Base-by-base conservation (phyloP, 2,113 vertebrate genomes). In the Pardalotus punctatus region DNA sequence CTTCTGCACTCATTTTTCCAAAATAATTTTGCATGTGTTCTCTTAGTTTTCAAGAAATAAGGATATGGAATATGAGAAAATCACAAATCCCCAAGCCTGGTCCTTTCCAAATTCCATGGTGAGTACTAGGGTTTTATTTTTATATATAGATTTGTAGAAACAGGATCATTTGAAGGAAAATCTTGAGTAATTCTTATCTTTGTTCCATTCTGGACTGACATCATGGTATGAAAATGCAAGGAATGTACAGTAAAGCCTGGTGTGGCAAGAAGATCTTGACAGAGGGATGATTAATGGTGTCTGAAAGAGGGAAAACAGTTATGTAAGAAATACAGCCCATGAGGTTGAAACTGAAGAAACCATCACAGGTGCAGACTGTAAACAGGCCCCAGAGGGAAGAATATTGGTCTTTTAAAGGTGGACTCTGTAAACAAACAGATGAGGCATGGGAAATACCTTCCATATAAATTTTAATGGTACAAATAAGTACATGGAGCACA, bases 201-300 rank as follows among this genome's bases (percentile, higher is more conserved):
- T 95, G 48, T 91, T 97, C 81, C 86, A 83, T 94, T 93, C 86
- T 90, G 80, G 60, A 56, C 89, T 97, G 96, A 97, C 95, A 93
- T 97, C 91, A 91, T 21, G 54, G 77, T 86, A 91, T 0, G 8
- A 93, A 97, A 96, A 97, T 78, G 91, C 69, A 76, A 92, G 88
- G 91, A 97, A 97, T 96, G 91, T 96, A 96, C 82, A 96, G 95
- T 96, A 96, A 94, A 95, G 88, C 93, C 70, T 90, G 89, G 72
- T 96, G 86, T 94, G 89, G 90, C 78, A 96, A 97, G 92, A 97
- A 84, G 93, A 95, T 93, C 78, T 93, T 92, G 86, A 81, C 79
- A 73, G 72, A 69, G 64, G 60, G 33, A 77, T 96, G 97, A 97
- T 96, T 97, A 95, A 97, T 91, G 82, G 42, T 94, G 95, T 93